Evolutionary conservation across 2,888 invertebrate species (phyloP).

Genomic region (Furcula furcula): DNA sequence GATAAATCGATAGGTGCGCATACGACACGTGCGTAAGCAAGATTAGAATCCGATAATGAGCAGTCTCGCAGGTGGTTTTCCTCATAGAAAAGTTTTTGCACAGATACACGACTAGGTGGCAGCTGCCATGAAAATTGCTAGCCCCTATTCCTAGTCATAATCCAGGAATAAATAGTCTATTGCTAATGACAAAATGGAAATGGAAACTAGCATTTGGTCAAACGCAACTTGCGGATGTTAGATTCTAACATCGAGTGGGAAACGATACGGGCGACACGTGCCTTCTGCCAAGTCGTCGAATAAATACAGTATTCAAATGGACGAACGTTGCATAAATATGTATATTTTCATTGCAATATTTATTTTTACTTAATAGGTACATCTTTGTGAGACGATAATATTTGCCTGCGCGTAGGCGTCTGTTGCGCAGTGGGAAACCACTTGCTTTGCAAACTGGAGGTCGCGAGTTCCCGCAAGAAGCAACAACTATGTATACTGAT

Average conservation of each 20-base stretch:
- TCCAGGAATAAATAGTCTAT: slow-evolving; percentile 76
- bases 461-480: no score
- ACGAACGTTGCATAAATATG: slow-evolving; percentile 7
- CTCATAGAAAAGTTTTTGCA: slow-evolving; percentile 73
- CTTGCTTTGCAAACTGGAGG: no score
- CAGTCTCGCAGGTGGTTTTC: slow-evolving; percentile 69
- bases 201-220: slow-evolving; percentile 62
- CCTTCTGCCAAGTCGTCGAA: slow-evolving; percentile 21
- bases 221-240: slow-evolving; percentile 54
- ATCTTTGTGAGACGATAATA: no score
- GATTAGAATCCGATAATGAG: slow-evolving; percentile 26
- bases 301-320: slow-evolving; percentile 12
- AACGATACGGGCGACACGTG: slow-evolving; percentile 75
- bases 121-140: slow-evolving; percentile 75
- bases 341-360: slow-evolving; percentile 8
- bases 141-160: slow-evolving; percentile 75
- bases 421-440: no score
- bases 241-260: slow-evolving; percentile 42
- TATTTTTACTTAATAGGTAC: neutral
- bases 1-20: slow-evolving; percentile 3
- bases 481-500: no score
- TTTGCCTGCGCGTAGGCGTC: no score
- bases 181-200: slow-evolving; percentile 78
- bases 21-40: slow-evolving; percentile 7
- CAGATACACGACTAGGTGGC: slow-evolving; percentile 54